Evolutionary conservation across 2,888 invertebrate species (phyloP), one percentile per base, ranked within the genome.

Genomic region (Heteromurus nitidus): DNA sequence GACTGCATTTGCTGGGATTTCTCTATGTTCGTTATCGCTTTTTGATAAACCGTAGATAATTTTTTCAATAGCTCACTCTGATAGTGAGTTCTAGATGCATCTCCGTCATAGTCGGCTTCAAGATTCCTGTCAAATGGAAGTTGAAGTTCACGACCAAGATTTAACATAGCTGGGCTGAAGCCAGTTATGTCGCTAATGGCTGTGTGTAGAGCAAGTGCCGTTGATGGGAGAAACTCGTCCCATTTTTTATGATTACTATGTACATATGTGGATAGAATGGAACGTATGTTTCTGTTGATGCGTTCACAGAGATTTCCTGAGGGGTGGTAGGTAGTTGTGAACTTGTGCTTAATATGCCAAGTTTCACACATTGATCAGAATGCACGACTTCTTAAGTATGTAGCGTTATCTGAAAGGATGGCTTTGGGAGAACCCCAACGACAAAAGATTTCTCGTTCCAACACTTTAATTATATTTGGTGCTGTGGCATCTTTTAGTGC

Each of bases 321-420:
- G 0, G 85, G 83, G 18, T 85, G 82, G 70, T 87, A 86, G 0
- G 80, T n/a, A 11, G 86, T 82, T 1, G 84, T 85, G n/a, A 42
- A 70, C 2, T 67, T 73, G 3, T 86, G 82, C 3, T 80, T 72
- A 16, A 83, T 73, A 0, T 70, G 53, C 77, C 77, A 82, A 1
- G 22, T 1, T 20, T 74, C 36, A 42, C 77, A 75, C 13, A 85
- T 20, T 0, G 65, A 55, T 13, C 44, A 7, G 20, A 85, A 69
- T 1, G 80, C 36, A 1, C 64, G 26, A 9, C 76, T 42, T 0
- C 36, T 53, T 53, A 87, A 86, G 42, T 84, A 73, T 5, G 74
- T 60, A 0, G 84, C 87, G 44, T 82, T 80, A 55, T 86, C 86
- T 16, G 79, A 44, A 13, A 83, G 18, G 3, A 85, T 36, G 13